Conservation (phyloP, 1,140 invertebrate species). For the Drosophila nasuta region DNA sequence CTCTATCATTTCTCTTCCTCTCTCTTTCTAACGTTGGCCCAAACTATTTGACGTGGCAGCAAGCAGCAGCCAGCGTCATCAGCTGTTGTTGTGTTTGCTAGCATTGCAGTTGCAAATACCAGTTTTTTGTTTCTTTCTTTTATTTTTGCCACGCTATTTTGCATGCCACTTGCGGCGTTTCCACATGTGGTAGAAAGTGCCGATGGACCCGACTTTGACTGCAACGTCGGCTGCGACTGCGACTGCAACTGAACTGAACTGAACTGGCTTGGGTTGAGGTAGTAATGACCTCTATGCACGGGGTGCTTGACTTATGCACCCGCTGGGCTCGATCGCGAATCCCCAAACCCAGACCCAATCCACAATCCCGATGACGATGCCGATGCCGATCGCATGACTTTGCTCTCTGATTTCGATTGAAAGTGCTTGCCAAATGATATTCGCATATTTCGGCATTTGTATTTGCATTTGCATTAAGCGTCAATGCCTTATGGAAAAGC, state of each 20-base stretch:
- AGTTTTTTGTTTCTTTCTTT: conserved; percentile 47
- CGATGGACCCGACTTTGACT: conserved; percentile 9
- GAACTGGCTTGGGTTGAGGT: conserved; percentile 24
- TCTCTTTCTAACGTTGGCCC: conserved; percentile 25
- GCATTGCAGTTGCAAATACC: conserved; percentile 58
- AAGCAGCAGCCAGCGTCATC: conserved; percentile 3
- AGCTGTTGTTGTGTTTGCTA: conserved; percentile 24
- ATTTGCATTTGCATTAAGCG: conserved; percentile 17
- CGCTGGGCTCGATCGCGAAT: background rate
- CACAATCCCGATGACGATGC: background rate
- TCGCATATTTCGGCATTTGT: background rate
- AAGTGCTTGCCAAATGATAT: conserved; percentile 20
- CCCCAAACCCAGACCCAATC: background rate
- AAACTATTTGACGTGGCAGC: conserved; percentile 21
- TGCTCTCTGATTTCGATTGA: conserved; percentile 20
- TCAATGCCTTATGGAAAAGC: conserved; percentile 6
- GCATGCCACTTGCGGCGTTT: conserved; percentile 44
- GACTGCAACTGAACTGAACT: background rate
- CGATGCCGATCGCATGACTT: conserved; percentile 24
- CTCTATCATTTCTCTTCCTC: conserved; percentile 16
- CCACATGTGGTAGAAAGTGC: conserved; percentile 52
- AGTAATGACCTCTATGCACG: conserved; percentile 51
- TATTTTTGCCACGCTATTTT: conserved; percentile 64
- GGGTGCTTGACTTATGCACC: conserved; percentile 47
- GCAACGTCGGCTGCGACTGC: background rate